Percentiles rank a stretch among this genome's conserved stretches.
Conservation (phyloP, 2,797 vertebrate species). For the Peromyscus attwateri region DNA sequence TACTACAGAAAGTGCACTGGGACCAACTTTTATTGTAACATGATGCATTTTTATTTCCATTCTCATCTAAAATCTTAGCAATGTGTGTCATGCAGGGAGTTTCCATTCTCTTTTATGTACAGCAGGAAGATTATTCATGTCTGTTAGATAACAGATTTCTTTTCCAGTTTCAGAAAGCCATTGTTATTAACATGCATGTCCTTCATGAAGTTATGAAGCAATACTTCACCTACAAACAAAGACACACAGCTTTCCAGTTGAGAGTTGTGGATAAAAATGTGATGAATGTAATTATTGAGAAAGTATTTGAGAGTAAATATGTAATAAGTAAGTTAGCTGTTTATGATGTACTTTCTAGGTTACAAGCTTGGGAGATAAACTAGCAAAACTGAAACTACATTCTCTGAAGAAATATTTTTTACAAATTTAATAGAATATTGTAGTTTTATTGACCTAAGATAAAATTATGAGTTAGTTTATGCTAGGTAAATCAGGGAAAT, state of each 20-base stretch:
- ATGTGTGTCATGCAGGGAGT: neutral
- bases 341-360: no score
- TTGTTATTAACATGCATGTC: neutral
- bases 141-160: constrained; percentile 15
- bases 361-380: neutral
- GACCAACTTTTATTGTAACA: neutral
- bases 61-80: neutral
- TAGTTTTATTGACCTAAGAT: neutral
- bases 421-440: neutral
- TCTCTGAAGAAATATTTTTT: neutral
- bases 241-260: neutral
- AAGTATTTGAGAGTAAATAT: neutral
- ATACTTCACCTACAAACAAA: neutral
- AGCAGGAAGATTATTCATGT: neutral
- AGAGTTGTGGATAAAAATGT: neutral
- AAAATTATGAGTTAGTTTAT: no score
- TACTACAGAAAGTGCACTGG: neutral
- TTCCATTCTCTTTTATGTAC: neutral
- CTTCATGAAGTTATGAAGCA: neutral
- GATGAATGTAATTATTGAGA: neutral
- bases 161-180: neutral
- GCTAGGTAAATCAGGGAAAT: neutral
- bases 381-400: neutral
- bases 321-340: neutral
- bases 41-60: neutral